A percentile compares a stretch with the other conserved stretches of the same genome.
These are phyloP conservation scores for Monarcha castaneiventris DNA, from an alignment of 2,113 vertebrate genomes.

Conservation along the genomic window DNA sequence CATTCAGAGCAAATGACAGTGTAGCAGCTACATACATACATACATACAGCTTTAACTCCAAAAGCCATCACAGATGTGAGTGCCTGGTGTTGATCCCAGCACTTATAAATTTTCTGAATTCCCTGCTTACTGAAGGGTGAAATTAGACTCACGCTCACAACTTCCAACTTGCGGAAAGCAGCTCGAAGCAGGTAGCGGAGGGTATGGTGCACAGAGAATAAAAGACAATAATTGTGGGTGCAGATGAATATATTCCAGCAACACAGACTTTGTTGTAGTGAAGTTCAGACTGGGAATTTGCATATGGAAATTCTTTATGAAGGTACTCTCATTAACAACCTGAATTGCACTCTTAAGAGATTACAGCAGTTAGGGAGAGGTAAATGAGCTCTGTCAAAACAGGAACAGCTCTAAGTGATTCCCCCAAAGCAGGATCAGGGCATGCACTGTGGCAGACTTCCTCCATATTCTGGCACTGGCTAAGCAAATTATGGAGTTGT, in stretches of 20 bases:
- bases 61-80: background rate
- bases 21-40: background rate
- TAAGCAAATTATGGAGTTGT: background rate
- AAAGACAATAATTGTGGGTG: background rate
- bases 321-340: constrained; percentile 29
- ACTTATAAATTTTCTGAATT: constrained; percentile 33
- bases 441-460: background rate
- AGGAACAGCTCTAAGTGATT: constrained; percentile 36
- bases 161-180: background rate
- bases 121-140: constrained; percentile 51
- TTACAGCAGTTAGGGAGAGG: constrained; percentile 49
- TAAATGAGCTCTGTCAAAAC: constrained; percentile 59
- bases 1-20: background rate
- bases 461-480: background rate
- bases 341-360: constrained; percentile 49
- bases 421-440: background rate
- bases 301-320: constrained; percentile 54
- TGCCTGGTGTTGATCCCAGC: background rate
- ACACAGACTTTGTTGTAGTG: constrained; percentile 11
- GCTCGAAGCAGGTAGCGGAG: background rate
- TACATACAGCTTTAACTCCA: background rate
- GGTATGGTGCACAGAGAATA: background rate
- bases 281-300: constrained; percentile 49
- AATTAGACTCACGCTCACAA: constrained; percentile 17
- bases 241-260: constrained; percentile 11